Conservation (phyloP, 2,113 vertebrate genomes). For the Lamprologus speciosus region DNA sequence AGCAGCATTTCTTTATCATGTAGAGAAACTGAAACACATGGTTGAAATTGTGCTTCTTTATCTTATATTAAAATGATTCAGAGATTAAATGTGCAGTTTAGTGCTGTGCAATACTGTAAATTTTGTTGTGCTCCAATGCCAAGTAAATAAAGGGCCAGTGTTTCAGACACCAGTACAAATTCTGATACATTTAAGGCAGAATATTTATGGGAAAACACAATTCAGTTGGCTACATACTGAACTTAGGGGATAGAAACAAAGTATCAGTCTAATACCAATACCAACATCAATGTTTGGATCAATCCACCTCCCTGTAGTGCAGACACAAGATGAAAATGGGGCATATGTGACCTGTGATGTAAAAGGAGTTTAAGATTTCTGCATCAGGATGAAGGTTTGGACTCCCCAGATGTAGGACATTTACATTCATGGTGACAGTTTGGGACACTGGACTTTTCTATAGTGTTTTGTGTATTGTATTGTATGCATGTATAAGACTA, state of each 20-base stretch:
- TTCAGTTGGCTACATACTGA: not conserved
- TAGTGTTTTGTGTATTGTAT: not conserved
- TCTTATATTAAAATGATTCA: not conserved
- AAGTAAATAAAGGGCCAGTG: not conserved
- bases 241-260: not conserved
- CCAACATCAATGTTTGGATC: not conserved
- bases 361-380: not conserved
- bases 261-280: not conserved
- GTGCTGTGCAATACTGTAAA: not conserved
- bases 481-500: not conserved
- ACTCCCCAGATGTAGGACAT: not conserved
- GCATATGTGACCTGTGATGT: not conserved
- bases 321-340: not conserved
- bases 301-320: fast-evolving
- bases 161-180: not conserved
- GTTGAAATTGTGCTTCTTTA: not conserved
- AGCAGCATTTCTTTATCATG: not conserved
- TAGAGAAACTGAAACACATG: not conserved
- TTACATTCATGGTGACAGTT: not conserved
- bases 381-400: not conserved
- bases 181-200: not conserved
- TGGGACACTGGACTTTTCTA: not conserved
- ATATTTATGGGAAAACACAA: not conserved
- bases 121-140: not conserved
- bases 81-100: not conserved